Evolutionary conservation across 2,888 invertebrate species (phyloP), one percentile per base, ranked within the genome.

Genomic region (Tachystola acroxantha): DNA sequence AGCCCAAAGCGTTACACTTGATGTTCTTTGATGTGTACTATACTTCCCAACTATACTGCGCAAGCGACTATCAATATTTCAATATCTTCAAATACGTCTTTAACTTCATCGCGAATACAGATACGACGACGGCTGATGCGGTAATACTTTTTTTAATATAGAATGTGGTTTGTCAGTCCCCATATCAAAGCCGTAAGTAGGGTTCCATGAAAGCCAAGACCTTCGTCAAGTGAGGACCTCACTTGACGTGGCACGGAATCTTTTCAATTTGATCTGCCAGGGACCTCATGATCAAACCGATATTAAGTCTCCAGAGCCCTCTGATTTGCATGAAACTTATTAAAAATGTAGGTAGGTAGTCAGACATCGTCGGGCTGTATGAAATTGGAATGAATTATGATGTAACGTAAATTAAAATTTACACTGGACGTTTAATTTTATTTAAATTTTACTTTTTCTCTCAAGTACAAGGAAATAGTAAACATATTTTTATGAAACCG

Each of bases 321-420:
- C 60, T 60, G 66, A 80, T 85, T 85, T 82, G 75, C 82, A 85
- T 85, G 63, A 73, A 77, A 77, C 67, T 82, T 82, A 84, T 84
- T 81, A 80, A 80, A 20, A 24, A 24, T 24, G n/a, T 24, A 24
- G 9, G 24, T 24, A 24, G n/a, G n/a, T 6, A 27, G 11, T 27
- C 27, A 6, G 11, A n/a, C 11, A 7, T 27, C 10, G 11, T 11
- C 7, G 9, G 19, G 3, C 22, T 10, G 6, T 27, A 10, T 27
- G 10, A 10, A 26, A 26, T 11, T 12, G 10, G 11, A 5, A 27
- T 27, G 12, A 27, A 11, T 11, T 5, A 11, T 27, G 10, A 3
- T 1, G 11, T 25, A 25, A 10, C 20, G 2, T 20, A 20, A 9
- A 20, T 20, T 20, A 20, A 20, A 20, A 20, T 7, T 20, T 20